Percentiles rank a stretch among this genome's conserved stretches.
These are phyloP conservation scores for Phania funesta DNA, from an alignment of 2,888 invertebrate species.

Conservation along the genomic window DNA sequence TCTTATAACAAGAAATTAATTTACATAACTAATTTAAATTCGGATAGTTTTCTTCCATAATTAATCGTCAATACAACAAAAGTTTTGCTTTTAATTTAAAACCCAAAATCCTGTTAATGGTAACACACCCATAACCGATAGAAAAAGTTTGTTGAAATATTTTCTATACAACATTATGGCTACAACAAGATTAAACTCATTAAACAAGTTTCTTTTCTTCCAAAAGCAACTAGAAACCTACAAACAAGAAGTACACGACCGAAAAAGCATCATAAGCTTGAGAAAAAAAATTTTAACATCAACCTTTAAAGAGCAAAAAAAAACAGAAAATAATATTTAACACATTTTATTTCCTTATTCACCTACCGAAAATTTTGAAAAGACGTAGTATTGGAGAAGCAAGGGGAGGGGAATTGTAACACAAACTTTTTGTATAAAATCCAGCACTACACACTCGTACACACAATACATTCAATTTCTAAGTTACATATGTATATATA, in stretches of 20 bases:
- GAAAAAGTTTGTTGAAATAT: conserved; percentile 48
- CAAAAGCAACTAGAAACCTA: conserved; percentile 3
- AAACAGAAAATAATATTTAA: conserved; percentile 3
- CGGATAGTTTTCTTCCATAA: no score
- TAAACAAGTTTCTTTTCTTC: conserved; percentile 42
- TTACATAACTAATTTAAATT: no score
- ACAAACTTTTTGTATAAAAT: background rate
- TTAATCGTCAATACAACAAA: no score
- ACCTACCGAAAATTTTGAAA: conserved; percentile 23
- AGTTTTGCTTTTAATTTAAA: no score
- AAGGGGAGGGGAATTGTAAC: background rate
- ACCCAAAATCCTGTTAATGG: background rate
- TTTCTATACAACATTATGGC: conserved; percentile 38
- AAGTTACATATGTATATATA: no score
- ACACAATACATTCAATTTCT: no score
- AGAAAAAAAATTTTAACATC: background rate
- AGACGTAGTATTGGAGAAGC: background rate
- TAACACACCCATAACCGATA: conserved; percentile 64
- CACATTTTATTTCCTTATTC: conserved; percentile 29
- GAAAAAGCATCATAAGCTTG: conserved; percentile 24
- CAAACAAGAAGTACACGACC: background rate
- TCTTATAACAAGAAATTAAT: no score
- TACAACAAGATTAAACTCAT: conserved; percentile 45
- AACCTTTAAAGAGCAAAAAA: conserved; percentile 20
- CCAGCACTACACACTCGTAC: background rate